Base-by-base conservation (phyloP, 2,888 invertebrate genomes). In the Celastrina argiolus region DNA sequence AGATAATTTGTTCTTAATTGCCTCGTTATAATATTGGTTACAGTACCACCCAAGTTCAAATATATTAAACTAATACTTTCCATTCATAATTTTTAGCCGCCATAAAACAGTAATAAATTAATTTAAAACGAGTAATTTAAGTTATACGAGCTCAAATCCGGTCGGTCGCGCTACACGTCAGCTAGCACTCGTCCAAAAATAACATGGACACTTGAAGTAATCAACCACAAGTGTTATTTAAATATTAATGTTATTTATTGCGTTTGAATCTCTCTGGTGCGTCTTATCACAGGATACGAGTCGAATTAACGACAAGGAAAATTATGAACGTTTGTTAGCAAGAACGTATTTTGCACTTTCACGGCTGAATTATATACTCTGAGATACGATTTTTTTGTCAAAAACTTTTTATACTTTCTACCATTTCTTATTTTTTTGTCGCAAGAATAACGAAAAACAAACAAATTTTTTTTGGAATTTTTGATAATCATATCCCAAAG, bases 131-230 rank as follows among this genome's bases (percentile, higher is more conserved):
- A 51, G 51, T 51, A 51, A 51, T 51, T 51, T 51, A 51, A 22
- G 51, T 51, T 51, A 51, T 51, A 51, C 36, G 14, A 22, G 61
- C 34, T 39, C 61, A 39, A 61, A 39, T 22, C 39, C 14, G 18
- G 36, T 22, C 61, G 61, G 61, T 61, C 61, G 61, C 5, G 39
- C 61, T 61, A 22, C 39, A 39, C 39, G 36, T 39, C 18, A 12
- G 39, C 7, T 16, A 18, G n/a, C 59, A 59, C 61, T 61, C 61
- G 22, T 39, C 61, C 61, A 61, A 61, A 61, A 61, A 39, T 61
- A 61, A 61, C 61, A 61, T 39, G 61, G 36, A 61, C 39, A 61
- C 61, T 61, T 61, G 61, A 61, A 61, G 61, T 61, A 61, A 61
- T 61, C 61, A 61, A 61, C 39, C 18, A 39, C 39, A 36, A 61